Conservation (phyloP, 2,113 vertebrate species). For the Myxocyprinus asiaticus region DNA sequence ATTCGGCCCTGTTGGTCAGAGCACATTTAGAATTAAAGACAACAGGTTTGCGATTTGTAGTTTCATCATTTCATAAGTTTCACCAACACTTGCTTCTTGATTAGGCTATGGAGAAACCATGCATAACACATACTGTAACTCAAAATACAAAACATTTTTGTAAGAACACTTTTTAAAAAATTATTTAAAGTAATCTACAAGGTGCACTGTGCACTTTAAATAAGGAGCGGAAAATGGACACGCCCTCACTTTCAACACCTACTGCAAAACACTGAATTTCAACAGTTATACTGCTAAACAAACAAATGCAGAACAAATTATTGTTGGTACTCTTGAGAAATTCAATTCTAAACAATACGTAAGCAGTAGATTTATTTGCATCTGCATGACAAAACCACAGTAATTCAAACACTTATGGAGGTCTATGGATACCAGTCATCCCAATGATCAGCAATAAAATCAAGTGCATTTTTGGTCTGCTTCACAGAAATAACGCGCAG, state of each 20-base stretch:
- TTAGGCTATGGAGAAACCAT: neutral
- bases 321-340: too few relatives aligned
- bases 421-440: too few relatives aligned
- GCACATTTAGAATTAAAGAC: too few relatives aligned
- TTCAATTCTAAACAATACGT: too few relatives aligned
- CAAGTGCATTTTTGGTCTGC: neutral
- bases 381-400: slow-evolving; percentile 3
- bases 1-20: neutral
- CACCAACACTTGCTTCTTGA: neutral
- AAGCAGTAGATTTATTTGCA: neutral
- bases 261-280: neutral
- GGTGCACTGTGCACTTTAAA: slow-evolving; percentile 29
- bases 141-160: neutral
- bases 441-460: neutral
- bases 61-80: neutral
- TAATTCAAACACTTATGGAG: neutral
- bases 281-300: neutral
- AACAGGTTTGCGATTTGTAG: neutral
- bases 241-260: neutral
- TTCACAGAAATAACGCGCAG: neutral
- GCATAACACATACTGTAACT: neutral
- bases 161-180: neutral
- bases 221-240: neutral
- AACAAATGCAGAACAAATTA: neutral
- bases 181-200: neutral